Evolutionary conservation across 1,140 invertebrate genomes (phyloP).

Genomic region (Lethrus apterus): DNA sequence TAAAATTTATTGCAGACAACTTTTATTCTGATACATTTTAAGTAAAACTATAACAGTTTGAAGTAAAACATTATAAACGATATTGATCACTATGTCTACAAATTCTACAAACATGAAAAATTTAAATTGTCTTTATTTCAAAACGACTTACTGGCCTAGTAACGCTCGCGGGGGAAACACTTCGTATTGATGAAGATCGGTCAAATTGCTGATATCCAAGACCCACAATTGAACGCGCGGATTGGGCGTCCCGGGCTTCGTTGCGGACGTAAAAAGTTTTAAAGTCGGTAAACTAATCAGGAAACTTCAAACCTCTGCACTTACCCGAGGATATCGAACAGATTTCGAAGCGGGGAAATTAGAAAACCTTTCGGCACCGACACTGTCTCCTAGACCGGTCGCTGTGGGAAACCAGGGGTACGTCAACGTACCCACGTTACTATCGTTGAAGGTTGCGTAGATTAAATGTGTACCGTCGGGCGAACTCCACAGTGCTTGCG

Average conservation of each 20-base stretch:
- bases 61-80: no score
- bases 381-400: constrained; percentile 45
- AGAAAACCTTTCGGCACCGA: constrained; percentile 37
- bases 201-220: constrained; percentile 63
- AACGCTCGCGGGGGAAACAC: constrained; percentile 62
- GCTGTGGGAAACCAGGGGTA: constrained; percentile 66
- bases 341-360: constrained; percentile 66
- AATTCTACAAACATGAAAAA: no score
- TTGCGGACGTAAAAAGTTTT: no score
- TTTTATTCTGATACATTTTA: no score
- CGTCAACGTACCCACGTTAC: constrained; percentile 63
- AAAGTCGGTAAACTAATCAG: no score
- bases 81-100: no score
- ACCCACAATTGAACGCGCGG: constrained; percentile 74
- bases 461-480: constrained; percentile 70
- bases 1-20: no score
- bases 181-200: constrained; percentile 50
- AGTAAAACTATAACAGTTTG: no score
- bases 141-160: constrained; percentile 58
- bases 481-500: constrained; percentile 79
- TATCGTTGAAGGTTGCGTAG: constrained; percentile 84
- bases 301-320: no score
- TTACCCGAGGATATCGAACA: constrained; percentile 68
- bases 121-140: no score
- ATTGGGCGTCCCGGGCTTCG: constrained; percentile 78